A percentile compares a stretch with the other conserved stretches of the same genome.
Conservation (phyloP, 2,797 vertebrate genomes). For the Hephaestus fuliginosus region DNA sequence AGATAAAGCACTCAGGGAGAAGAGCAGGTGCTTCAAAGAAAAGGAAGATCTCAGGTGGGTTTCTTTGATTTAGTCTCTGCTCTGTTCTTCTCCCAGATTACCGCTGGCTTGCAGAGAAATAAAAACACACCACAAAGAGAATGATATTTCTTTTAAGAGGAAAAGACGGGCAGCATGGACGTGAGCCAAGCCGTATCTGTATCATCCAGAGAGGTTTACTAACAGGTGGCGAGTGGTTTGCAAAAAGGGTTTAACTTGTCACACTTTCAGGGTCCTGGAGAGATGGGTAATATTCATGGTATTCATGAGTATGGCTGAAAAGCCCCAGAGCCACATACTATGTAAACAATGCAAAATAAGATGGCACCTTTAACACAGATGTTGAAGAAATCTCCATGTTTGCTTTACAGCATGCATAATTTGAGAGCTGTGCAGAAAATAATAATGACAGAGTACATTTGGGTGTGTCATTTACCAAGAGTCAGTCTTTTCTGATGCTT, state of each 20-base stretch:
- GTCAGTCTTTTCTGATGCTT: slow-evolving; percentile 6
- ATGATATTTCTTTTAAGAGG: slow-evolving; percentile 26
- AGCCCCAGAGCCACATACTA: background rate
- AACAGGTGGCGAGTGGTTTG: slow-evolving; percentile 44
- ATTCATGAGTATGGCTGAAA: background rate
- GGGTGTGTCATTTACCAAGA: background rate
- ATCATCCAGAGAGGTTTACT: slow-evolving; percentile 32
- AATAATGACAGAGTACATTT: background rate
- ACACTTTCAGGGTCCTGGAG: slow-evolving; percentile 10
- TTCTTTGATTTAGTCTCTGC: slow-evolving; percentile 59
- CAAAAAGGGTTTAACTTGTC: slow-evolving; percentile 26
- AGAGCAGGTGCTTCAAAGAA: slow-evolving; percentile 63
- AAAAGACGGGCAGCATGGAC: slow-evolving; percentile 28
- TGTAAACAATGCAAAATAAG: background rate
- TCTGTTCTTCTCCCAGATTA: slow-evolving; percentile 58
- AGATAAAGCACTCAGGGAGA: slow-evolving; percentile 34
- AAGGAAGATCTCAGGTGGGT: slow-evolving; percentile 58
- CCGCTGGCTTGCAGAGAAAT: slow-evolving; percentile 41
- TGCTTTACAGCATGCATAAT: background rate
- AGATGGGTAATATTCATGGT: background rate
- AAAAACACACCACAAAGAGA: slow-evolving; percentile 44
- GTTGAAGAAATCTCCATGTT: background rate
- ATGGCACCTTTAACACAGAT: background rate
- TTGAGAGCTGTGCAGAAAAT: background rate
- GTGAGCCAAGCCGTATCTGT: slow-evolving; percentile 20